phyloP scores from a whole-genome alignment of 2,113 vertebrate genomes.

The Pholis gunnellus region DNA sequence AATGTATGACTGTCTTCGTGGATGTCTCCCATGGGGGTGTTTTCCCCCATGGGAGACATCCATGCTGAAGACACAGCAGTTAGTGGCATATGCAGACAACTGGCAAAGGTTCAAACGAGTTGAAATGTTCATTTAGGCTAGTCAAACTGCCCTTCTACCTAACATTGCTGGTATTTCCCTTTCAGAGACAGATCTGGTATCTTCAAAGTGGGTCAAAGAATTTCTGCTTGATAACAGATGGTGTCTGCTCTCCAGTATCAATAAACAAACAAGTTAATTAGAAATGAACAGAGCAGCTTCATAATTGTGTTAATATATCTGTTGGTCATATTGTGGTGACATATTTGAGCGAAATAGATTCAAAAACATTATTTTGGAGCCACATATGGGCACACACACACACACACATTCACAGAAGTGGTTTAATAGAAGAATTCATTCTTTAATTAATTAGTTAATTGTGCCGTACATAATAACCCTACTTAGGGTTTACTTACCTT shows the following conservation, averaged over 20 bases:
- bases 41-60: neutral
- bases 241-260: conserved; percentile 69
- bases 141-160: conserved; percentile 32
- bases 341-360: conserved; percentile 27
- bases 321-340: conserved; percentile 52
- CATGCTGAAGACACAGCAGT: neutral
- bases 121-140: conserved; percentile 33
- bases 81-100: conserved; percentile 11
- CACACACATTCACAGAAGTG: neutral
- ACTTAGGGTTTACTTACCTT: neutral
- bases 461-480: conserved; percentile 1
- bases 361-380: conserved; percentile 13
- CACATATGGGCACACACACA: conserved; percentile 1
- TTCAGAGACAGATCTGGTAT: conserved; percentile 49
- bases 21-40: neutral
- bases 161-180: conserved; percentile 36
- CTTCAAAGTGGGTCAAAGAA: conserved; percentile 77
- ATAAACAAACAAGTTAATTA: conserved; percentile 73
- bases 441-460: neutral
- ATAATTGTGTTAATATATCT: conserved; percentile 58
- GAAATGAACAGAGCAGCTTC: conserved; percentile 57
- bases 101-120: conserved; percentile 20
- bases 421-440: neutral
- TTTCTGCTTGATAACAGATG: conserved; percentile 73
- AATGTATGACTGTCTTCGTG: neutral